Evolutionary conservation across 2,113 vertebrate genomes (phyloP), one percentile per base, ranked within the genome.

Genomic region (Camelus bactrianus): DNA sequence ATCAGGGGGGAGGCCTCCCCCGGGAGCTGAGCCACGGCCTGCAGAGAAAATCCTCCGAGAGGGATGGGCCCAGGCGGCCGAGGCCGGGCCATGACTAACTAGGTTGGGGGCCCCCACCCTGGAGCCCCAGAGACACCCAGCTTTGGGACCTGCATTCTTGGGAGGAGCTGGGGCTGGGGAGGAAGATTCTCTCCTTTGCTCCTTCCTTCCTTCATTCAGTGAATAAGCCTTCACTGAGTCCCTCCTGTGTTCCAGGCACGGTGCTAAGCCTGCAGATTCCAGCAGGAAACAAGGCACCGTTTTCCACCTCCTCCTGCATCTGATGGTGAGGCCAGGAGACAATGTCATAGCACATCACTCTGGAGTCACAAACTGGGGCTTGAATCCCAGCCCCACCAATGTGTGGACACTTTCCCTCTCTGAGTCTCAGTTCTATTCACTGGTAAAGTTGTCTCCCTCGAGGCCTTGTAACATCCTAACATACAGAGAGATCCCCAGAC

Each of bases 21-120:
- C 0, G 1, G 91, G 87, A 91, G 86, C 69, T 10, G 50, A 77
- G 92, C 86, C 80, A 17, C 5, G 4, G 64, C 38, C 46, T 52
- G 28, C 9, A 65, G 60, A 92, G 94, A 67, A 88, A 76, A 75
- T 7, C 62, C 56, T 86, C 89, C 81, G 65, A 35, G 46, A 56
- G 42, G 72, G 56, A 26, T 1, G 46, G 86, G 92, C 42, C 92
- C 46, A 69, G 58, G 79, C 70, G 84, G 77, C 62, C 2, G 10
- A n/a, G 64, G 58, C 38, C 77, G 52, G 86, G 73, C 72, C 1
- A 3, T 73, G 94, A 91, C 69, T 76, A 73, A 94, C 70, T 5
- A 26, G 30, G 28, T 20, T 35, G 26, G 56, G 62, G 87, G 56
- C 19, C 69, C 76, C 94, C 69, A 26, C 81, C 92, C 96, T 22